A percentile compares a stretch with the other conserved stretches of the same genome.
phyloP scores from a whole-genome alignment of 1,140 invertebrate species.

The Drosophila lacertosa region DNA sequence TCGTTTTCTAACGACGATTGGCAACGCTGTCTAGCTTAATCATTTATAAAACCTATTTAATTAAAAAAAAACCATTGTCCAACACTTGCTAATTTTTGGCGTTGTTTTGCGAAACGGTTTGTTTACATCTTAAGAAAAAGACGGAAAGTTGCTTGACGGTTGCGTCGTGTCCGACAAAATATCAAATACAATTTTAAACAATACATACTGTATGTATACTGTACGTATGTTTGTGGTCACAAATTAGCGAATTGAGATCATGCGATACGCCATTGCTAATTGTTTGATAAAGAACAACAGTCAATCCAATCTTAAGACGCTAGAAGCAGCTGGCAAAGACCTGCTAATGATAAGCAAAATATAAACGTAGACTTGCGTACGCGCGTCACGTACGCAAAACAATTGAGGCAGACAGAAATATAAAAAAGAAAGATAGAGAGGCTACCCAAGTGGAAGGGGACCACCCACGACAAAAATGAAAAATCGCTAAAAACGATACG shows the following conservation, averaged over 20 bases:
- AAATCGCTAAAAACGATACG: constrained; percentile 37
- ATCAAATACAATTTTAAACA: neutral
- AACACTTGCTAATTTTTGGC: constrained; percentile 8
- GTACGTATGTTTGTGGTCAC: constrained; percentile 9
- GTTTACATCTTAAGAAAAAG: constrained; percentile 26
- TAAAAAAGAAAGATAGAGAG: constrained; percentile 3
- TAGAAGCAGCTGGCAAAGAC: constrained; percentile 8
- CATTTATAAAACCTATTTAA: constrained; percentile 18
- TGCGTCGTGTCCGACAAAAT: constrained; percentile 3
- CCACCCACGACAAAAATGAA: constrained; percentile 39
- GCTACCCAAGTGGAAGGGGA: constrained; percentile 32
- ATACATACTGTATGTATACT: constrained; percentile 1
- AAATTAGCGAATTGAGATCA: constrained; percentile 48
- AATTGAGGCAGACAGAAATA: constrained; percentile 15
- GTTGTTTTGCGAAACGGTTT: constrained; percentile 20
- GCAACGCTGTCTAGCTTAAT: neutral
- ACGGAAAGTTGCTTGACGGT: constrained; percentile 26
- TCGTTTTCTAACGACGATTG: constrained; percentile 1
- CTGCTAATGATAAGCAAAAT: constrained; percentile 45
- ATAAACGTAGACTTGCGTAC: constrained; percentile 41
- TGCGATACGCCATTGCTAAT: constrained; percentile 51
- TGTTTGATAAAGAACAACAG: constrained; percentile 67
- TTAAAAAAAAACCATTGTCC: constrained; percentile 20
- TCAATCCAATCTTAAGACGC: constrained; percentile 28
- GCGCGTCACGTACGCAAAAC: constrained; percentile 62